These are phyloP conservation scores for Actinopyga echinites DNA, from an alignment of 53 echinoderm and acorn worm species.

Conservation along the genomic window DNA sequence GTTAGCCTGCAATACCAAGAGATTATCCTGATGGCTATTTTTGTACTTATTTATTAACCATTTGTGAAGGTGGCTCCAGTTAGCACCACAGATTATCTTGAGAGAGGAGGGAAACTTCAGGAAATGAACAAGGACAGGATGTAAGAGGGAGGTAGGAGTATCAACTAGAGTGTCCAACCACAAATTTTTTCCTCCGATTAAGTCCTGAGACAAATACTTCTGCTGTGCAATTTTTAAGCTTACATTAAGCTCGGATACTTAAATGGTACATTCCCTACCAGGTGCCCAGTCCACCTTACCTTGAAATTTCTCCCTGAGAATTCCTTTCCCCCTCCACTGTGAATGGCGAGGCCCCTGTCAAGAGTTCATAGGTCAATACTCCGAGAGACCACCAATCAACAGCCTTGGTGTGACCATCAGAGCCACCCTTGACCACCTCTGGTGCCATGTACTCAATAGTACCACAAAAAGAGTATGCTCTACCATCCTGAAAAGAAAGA, in stretches of 20 bases:
- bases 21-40: too few relatives aligned
- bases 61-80: too few relatives aligned
- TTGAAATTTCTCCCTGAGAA: slow-evolving; percentile 92
- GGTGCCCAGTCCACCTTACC: slow-evolving; percentile 53
- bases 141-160: too few relatives aligned
- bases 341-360: slow-evolving; percentile 98
- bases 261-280: not conserved
- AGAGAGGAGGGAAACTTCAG: too few relatives aligned
- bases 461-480: slow-evolving; percentile 96
- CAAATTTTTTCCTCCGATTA: too few relatives aligned
- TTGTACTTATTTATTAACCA: too few relatives aligned
- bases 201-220: not conserved
- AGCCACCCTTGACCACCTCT: slow-evolving; percentile 87
- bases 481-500: slow-evolving; percentile 70
- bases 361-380: slow-evolving; percentile 93
- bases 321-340: slow-evolving; percentile 98
- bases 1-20: too few relatives aligned
- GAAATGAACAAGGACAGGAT: too few relatives aligned
- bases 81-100: too few relatives aligned
- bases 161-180: too few relatives aligned
- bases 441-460: slow-evolving; percentile 99
- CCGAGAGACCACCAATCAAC: slow-evolving; percentile 99
- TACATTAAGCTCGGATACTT: not conserved
- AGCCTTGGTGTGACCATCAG: slow-evolving; percentile 83
- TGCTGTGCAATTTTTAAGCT: not conserved